Conservation (phyloP, 2,888 invertebrate species). For the Drosophila melanosoma region DNA sequence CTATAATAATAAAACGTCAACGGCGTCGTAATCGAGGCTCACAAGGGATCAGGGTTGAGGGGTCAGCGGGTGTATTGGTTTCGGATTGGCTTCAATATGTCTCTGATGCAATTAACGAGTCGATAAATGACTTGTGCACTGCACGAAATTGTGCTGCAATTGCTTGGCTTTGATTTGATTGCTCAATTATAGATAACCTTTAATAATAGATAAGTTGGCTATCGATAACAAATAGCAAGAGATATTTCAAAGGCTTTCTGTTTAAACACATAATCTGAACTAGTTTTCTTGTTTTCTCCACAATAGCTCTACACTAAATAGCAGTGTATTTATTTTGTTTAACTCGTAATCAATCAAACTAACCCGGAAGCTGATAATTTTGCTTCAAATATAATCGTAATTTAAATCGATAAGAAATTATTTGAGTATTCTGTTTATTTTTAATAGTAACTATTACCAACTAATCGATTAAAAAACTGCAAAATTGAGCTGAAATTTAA, state of each 20-base stretch:
- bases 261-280: background rate
- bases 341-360: no score
- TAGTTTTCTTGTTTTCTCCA: background rate
- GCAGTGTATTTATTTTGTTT: no score
- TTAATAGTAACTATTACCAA: background rate
- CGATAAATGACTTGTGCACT: constrained; percentile 62
- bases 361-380: no score
- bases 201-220: constrained; percentile 8
- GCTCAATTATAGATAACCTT: background rate
- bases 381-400: background rate
- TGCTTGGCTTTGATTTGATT: background rate
- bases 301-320: no score
- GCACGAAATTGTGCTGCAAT: background rate
- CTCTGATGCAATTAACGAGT: constrained; percentile 69
- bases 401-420: no score
- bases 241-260: background rate
- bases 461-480: background rate
- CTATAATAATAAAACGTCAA: constrained; percentile 22
- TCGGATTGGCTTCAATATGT: constrained; percentile 47
- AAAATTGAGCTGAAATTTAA: no score
- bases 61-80: constrained; percentile 14
- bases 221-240: constrained; percentile 32
- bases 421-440: background rate
- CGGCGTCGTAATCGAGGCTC: constrained; percentile 20
- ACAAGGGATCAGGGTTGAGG: background rate